These are phyloP conservation scores for Nebria brevicollis DNA, from an alignment of 2,888 invertebrate genomes.

Conservation along the genomic window DNA sequence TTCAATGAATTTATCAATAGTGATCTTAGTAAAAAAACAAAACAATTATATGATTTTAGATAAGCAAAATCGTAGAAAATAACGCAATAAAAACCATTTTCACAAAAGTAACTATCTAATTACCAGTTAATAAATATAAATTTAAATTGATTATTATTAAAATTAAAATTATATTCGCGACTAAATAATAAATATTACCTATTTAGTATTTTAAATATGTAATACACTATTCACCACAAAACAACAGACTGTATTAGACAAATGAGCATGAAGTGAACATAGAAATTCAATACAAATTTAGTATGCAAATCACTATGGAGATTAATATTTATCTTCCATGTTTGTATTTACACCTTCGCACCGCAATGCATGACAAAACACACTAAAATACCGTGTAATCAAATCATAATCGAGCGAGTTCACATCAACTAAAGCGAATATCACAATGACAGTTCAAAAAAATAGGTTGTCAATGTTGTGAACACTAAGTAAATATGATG, in stretches of 20 bases:
- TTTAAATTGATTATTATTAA: too few relatives aligned
- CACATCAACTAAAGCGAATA: background rate
- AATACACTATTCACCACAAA: background rate
- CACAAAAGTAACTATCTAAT: too few relatives aligned
- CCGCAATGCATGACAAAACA: background rate
- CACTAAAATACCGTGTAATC: background rate
- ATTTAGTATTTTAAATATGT: too few relatives aligned
- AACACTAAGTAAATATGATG: background rate
- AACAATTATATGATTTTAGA: too few relatives aligned
- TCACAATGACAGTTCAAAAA: background rate
- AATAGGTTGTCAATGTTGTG: background rate
- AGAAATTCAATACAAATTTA: background rate
- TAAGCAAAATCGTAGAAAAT: too few relatives aligned
- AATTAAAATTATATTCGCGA: too few relatives aligned
- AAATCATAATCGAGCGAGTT: background rate
- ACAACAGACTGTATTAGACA: background rate
- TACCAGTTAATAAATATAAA: too few relatives aligned
- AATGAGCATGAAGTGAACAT: background rate
- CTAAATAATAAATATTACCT: too few relatives aligned
- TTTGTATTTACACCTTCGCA: background rate
- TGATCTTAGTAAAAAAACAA: too few relatives aligned
- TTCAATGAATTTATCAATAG: too few relatives aligned
- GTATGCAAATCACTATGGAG: constrained; percentile 11
- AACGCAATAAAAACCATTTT: too few relatives aligned
- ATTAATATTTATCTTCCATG: constrained; percentile 22